phyloP scores from a whole-genome alignment of 2,888 invertebrate genomes.

The Erpobdella octoculata region DNA sequence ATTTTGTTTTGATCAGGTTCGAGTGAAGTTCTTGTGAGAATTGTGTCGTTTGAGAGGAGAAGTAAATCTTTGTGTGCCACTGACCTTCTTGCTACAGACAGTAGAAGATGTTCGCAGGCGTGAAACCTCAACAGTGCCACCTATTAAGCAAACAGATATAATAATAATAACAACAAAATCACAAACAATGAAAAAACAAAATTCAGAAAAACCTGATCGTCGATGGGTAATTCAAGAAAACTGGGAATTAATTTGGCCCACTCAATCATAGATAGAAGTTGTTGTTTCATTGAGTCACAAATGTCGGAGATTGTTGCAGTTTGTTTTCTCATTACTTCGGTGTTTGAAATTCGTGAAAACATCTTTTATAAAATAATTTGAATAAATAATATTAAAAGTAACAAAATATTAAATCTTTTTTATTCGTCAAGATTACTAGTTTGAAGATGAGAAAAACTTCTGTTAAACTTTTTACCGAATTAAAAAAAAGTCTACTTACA shows the following conservation, averaged over 20 bases:
- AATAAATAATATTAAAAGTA: no score
- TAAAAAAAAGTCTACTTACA: no score
- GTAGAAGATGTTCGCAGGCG: constrained; percentile 84
- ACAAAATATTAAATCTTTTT: no score
- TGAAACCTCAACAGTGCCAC: constrained; percentile 87
- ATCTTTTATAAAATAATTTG: constrained; percentile 17
- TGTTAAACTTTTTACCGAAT: no score
- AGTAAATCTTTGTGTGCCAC: constrained; percentile 83
- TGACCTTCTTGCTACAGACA: constrained; percentile 86
- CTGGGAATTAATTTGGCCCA: constrained; percentile 53
- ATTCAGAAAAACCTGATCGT: constrained; percentile 49
- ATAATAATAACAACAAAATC: background rate
- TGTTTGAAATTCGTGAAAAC: constrained; percentile 24
- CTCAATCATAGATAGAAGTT: constrained; percentile 51
- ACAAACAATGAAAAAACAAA: no score
- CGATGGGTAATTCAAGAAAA: constrained; percentile 51
- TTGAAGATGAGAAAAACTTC: no score
- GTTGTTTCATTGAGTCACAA: constrained; percentile 66
- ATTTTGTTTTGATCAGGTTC: constrained; percentile 50
- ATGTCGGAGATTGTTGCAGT: constrained; percentile 90
- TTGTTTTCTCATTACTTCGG: constrained; percentile 64
- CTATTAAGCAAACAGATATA: constrained; percentile 50
- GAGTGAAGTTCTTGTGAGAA: constrained; percentile 67
- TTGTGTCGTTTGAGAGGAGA: constrained; percentile 87
- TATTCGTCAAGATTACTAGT: no score